phyloP scores from a whole-genome alignment of 2,888 invertebrate species.

The Seira ritae region DNA sequence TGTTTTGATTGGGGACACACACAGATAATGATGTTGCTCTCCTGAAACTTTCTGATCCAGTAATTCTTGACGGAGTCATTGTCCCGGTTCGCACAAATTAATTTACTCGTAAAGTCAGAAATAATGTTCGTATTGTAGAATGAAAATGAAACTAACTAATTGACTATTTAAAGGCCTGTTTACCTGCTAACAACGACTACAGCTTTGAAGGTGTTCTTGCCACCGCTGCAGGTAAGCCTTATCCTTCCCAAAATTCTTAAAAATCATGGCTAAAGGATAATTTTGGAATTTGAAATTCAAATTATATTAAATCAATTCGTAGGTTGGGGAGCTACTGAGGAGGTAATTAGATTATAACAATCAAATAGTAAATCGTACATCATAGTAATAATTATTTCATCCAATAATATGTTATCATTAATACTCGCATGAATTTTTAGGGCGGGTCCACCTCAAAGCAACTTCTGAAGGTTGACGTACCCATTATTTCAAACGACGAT shows the following conservation, averaged over 20 bases:
- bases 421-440: no score
- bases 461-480: slow-evolving; percentile 69
- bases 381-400: no score
- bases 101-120: no score
- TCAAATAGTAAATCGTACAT: no score
- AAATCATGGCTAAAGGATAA: no score
- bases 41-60: slow-evolving; percentile 58
- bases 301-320: background rate
- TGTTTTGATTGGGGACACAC: background rate
- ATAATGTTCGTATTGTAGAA: no score
- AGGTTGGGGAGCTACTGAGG: slow-evolving; percentile 65
- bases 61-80: slow-evolving; percentile 62
- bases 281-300: no score
- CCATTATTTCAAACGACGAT: slow-evolving; percentile 66
- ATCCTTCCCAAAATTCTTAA: no score
- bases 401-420: no score
- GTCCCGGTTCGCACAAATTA: slow-evolving; percentile 35
- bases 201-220: slow-evolving; percentile 52
- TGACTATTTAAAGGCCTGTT: slow-evolving; percentile 41
- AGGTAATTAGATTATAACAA: no score
- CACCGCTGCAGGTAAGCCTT: slow-evolving; percentile 46
- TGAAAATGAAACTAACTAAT: no score
- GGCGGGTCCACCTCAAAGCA: slow-evolving; percentile 58
- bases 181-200: slow-evolving; percentile 65
- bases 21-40: slow-evolving; percentile 66